Evolutionary conservation across 2,797 vertebrate genomes (phyloP), one percentile per base, ranked within the genome.

Genomic region (Borostomias antarcticus): DNA sequence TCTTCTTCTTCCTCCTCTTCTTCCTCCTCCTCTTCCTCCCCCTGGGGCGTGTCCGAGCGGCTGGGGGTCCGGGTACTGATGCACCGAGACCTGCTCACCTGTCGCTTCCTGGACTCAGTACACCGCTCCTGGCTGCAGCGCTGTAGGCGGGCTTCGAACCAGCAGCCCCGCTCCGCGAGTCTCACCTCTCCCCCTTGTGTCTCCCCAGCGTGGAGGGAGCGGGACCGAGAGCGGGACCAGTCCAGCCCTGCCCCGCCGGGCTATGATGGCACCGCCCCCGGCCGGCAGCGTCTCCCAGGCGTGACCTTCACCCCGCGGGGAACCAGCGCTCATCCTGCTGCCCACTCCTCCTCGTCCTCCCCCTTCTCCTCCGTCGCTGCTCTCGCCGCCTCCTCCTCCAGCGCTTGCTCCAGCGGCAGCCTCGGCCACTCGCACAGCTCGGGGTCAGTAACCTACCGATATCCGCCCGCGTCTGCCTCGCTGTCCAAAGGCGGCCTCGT

Each of bases 271-370:
- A 89, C n/a, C 6, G 13, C 90, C 82, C 81, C 90, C 13, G 88
- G 77, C 40, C 82, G 83, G 0, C 62, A 86, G 30, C 89, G 90
- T 75, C 76, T 88, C 88, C 88, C 92, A 93, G 96, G 96, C 81
- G 98, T 98, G 97, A 99, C 96, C 79, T 68, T 94, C 87, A 48
- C 89, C 66, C 90, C 86, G 43, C 91, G 90, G 84, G 93, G 94
- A 86, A 71, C 82, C 71, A 89, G 79, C 80, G 82, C 87, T 74
- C 94, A 93, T 74, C 71, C 87, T 58, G 80, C 91, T 15, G 33
- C 89, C 56, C 13, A 78, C 72, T 66, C 75, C 37, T 71, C 61
- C 71, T 58, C 47, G 45, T 51, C 58, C 70, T 76, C 63, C 80
- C n/a, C n/a, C n/a, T n/a, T n/a, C n/a, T 76, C 66, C 52, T 26